phyloP scores from a whole-genome alignment of 2,888 invertebrate species.

The Ophonus ardosiacus region DNA sequence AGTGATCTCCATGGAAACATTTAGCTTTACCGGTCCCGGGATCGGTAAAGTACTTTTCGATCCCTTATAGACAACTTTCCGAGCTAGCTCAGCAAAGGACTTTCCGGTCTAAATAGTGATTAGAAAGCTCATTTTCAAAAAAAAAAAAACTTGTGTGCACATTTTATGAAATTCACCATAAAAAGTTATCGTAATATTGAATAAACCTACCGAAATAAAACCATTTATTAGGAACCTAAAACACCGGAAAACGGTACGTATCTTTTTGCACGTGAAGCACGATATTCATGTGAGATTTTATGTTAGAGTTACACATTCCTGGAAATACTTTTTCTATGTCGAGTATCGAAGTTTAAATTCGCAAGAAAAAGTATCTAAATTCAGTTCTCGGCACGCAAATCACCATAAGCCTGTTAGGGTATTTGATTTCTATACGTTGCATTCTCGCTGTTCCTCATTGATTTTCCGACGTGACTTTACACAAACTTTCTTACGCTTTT shows the following conservation, averaged over 20 bases:
- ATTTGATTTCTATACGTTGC: slow-evolving; percentile 44
- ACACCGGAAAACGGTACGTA: neutral
- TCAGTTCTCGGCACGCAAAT: slow-evolving; percentile 20
- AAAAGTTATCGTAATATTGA: neutral
- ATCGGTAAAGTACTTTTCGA: no score
- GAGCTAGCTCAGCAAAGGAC: no score
- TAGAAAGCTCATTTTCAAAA: no score
- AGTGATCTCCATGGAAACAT: no score
- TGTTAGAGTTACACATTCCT: neutral
- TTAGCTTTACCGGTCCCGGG: no score
- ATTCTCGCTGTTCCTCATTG: slow-evolving; percentile 13
- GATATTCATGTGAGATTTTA: neutral
- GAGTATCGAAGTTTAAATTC: slow-evolving; percentile 9
- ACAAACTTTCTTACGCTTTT: slow-evolving; percentile 48
- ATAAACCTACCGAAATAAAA: neutral
- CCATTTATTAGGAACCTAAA: neutral
- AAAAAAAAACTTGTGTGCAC: no score
- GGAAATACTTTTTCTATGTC: neutral
- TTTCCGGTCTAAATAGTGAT: no score
- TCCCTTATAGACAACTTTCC: no score
- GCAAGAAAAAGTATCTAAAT: slow-evolving; percentile 21
- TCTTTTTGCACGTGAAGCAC: neutral
- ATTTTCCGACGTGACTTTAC: slow-evolving; percentile 44
- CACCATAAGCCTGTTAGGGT: slow-evolving; percentile 3
- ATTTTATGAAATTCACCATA: no score